These are phyloP conservation scores for Gymnoscopelus microlampas DNA, from an alignment of 2,797 vertebrate species.

Conservation along the genomic window DNA sequence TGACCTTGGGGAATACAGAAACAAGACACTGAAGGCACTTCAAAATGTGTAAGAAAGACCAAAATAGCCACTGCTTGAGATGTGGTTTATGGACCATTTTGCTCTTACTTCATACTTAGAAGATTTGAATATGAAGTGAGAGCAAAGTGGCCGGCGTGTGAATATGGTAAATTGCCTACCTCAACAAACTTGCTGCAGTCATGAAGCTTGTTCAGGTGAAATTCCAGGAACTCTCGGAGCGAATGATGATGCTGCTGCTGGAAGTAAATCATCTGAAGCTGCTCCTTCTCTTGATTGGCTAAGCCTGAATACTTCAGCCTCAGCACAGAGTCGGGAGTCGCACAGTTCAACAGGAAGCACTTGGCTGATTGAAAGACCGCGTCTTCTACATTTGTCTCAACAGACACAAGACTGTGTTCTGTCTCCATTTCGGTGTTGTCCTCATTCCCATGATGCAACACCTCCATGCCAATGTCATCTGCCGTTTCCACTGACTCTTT, in stretches of 20 bases:
- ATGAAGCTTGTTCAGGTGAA: slow-evolving; percentile 46
- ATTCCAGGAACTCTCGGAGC: slow-evolving; percentile 71
- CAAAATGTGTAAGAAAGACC: neutral
- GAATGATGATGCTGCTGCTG: slow-evolving; percentile 77
- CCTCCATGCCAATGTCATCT: slow-evolving; percentile 33
- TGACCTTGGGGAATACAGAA: slow-evolving; percentile 62
- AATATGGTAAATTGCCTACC: slow-evolving; percentile 51
- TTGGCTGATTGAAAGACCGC: slow-evolving; percentile 67
- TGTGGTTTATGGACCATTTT: neutral
- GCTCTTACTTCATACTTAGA: too few species aligned
- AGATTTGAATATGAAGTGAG: too few species aligned
- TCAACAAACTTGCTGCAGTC: slow-evolving; percentile 73
- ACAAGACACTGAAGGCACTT: neutral
- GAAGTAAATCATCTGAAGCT: slow-evolving; percentile 77
- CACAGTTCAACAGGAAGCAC: slow-evolving; percentile 77
- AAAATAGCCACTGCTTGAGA: neutral
- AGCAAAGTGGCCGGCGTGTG: too few species aligned
- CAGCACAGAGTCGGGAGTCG: slow-evolving; percentile 82
- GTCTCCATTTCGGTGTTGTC: slow-evolving; percentile 44
- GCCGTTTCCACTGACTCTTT: slow-evolving; percentile 14
- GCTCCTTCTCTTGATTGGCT: slow-evolving; percentile 65
- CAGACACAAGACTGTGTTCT: slow-evolving; percentile 16
- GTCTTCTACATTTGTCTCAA: slow-evolving; percentile 50
- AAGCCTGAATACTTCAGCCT: slow-evolving; percentile 77
- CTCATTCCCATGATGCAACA: slow-evolving; percentile 26